phyloP scores from a whole-genome alignment of 2,113 vertebrate genomes.

The Ceratotherium simum region DNA sequence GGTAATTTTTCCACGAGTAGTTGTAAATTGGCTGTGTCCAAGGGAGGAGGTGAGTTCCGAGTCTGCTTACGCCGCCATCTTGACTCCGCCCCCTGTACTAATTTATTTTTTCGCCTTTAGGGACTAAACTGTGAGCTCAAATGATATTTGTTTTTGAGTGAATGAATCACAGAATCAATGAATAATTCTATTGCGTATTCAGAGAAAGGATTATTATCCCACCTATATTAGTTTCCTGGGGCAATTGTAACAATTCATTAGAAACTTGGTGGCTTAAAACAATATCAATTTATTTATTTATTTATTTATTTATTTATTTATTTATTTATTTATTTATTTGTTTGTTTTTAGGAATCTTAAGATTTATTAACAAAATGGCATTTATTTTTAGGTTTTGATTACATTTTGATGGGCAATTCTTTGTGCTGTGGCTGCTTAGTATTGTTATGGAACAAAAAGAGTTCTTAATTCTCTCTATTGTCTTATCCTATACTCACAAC shows the following conservation, averaged over 20 bases:
- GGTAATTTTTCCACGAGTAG: too few species aligned
- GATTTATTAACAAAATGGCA: not conserved
- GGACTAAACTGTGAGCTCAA: not conserved
- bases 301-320: too few species aligned
- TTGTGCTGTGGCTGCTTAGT: not conserved
- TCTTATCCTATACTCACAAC: not conserved
- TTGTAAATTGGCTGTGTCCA: too few species aligned
- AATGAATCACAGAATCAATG: not conserved
- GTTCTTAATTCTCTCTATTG: not conserved
- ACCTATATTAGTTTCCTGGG: accelerated
- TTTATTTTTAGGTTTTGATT: not conserved
- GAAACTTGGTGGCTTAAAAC: not conserved
- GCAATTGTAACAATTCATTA: not conserved
- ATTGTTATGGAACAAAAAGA: not conserved
- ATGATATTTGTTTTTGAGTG: not conserved
- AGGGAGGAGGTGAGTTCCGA: too few species aligned
- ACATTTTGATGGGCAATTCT: not conserved
- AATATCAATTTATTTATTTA: too few species aligned
- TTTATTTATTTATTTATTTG: too few species aligned
- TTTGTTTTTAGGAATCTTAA: not conserved
- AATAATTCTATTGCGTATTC: not conserved
- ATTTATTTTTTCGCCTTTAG: not conserved
- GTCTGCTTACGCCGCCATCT: too few species aligned
- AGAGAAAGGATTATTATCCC: not conserved
- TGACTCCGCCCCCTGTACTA: too few species aligned